Evolutionary conservation across 2,797 vertebrate species (phyloP).

Genomic region (Neomorphus geoffroyi): DNA sequence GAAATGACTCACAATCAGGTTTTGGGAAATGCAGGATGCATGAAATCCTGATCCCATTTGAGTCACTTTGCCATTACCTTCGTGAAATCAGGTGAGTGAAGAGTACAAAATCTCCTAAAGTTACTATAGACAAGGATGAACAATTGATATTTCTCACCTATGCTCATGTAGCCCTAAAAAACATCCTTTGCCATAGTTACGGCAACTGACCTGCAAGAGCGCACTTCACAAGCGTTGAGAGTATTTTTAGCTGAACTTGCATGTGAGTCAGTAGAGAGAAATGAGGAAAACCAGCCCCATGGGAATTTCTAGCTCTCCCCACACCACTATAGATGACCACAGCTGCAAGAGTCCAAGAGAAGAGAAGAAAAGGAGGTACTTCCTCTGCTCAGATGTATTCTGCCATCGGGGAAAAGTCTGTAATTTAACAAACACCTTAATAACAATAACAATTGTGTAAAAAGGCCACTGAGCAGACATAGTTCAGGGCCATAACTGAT

Average conservation of each 20-base stretch:
- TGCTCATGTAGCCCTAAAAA: neutral
- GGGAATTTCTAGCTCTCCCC: neutral
- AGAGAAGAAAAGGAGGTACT: neutral
- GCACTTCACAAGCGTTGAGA: neutral
- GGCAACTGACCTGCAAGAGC: neutral
- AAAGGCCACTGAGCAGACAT: neutral
- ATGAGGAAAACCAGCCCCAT: conserved; percentile 12
- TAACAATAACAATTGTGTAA: neutral
- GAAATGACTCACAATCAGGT: neutral
- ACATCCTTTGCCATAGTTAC: neutral
- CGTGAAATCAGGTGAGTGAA: neutral
- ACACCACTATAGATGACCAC: neutral
- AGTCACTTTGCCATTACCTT: neutral
- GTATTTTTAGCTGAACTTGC: conserved; percentile 55
- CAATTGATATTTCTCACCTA: neutral
- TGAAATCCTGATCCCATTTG: neutral
- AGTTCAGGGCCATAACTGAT: neutral
- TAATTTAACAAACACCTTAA: conserved; percentile 15
- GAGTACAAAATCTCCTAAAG: neutral
- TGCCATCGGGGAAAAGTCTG: neutral
- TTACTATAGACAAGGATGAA: neutral
- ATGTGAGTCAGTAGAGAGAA: conserved; percentile 28
- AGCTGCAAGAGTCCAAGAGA: neutral
- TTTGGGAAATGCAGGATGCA: neutral
- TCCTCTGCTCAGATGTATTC: conserved; percentile 6